phyloP scores from a whole-genome alignment of 2,888 invertebrate species.

The Teleogryllus oceanicus region DNA sequence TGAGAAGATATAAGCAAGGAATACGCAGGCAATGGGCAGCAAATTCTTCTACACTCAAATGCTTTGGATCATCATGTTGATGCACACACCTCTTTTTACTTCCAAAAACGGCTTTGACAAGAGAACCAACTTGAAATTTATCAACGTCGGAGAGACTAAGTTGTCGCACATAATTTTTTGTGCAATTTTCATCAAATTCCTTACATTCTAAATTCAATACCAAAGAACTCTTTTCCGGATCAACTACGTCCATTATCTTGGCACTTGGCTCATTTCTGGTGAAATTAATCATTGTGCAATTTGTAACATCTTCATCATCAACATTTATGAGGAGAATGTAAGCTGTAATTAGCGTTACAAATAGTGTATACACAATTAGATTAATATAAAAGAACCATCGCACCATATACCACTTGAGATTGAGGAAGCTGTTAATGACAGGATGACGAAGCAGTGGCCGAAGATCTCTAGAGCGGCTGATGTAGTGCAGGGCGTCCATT shows the following conservation, averaged over 20 bases:
- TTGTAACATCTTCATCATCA: neutral
- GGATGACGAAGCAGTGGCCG: constrained; percentile 72
- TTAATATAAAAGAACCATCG: constrained; percentile 47
- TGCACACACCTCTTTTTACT: neutral
- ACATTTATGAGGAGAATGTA: constrained; percentile 53
- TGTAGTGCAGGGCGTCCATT: constrained; percentile 69
- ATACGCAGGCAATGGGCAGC: neutral
- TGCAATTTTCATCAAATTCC: neutral
- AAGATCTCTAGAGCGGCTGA: constrained; percentile 65
- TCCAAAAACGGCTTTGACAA: neutral
- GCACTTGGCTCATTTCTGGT: neutral
- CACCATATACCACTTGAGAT: constrained; percentile 76
- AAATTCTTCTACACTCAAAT: neutral
- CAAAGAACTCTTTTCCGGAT: neutral
- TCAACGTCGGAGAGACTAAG: neutral
- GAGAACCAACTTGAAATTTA: neutral
- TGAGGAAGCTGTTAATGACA: constrained; percentile 72
- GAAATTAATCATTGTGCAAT: neutral
- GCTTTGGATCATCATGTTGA: neutral
- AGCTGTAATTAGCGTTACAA: constrained; percentile 63
- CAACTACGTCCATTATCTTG: neutral
- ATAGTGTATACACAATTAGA: constrained; percentile 65
- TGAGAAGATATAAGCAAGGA: constrained; percentile 48
- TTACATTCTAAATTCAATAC: neutral
- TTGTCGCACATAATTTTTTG: neutral